These are phyloP conservation scores for Carduelis carduelis DNA, from an alignment of 2,797 vertebrate genomes.

Conservation along the genomic window DNA sequence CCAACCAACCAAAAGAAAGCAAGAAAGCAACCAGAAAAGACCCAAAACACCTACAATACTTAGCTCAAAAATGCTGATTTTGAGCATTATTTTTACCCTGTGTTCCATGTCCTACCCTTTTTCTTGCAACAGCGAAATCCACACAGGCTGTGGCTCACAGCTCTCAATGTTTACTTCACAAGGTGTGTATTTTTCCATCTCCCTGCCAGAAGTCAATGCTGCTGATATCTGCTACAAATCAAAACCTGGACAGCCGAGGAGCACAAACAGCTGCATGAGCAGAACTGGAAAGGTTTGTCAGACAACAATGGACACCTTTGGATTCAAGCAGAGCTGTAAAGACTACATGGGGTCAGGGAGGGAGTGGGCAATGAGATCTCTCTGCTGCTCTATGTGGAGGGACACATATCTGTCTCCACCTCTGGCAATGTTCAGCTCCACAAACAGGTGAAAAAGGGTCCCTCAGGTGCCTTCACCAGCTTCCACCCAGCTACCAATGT, in stretches of 20 bases:
- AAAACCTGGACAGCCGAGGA: not conserved
- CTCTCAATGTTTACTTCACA: not conserved
- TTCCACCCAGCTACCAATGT: not conserved
- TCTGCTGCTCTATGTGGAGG: not conserved
- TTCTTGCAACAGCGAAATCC: not conserved
- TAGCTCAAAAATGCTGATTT: not conserved
- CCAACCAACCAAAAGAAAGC: not conserved
- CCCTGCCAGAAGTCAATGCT: not conserved
- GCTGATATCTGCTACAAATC: not conserved
- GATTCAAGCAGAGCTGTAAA: not conserved
- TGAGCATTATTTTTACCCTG: not conserved
- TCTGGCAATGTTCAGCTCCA: not conserved
- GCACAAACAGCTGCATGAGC: not conserved
- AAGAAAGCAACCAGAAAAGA: not conserved
- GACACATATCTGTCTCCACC: not conserved
- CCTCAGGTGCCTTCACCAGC: not conserved
- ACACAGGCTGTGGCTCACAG: not conserved
- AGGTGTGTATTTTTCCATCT: not conserved
- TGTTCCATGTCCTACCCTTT: not conserved
- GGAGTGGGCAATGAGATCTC: not conserved
- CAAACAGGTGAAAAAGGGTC: not conserved
- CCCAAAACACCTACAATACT: not conserved
- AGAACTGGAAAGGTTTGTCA: not conserved
- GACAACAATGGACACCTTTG: not conserved
- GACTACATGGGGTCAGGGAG: fast-evolving